Evolutionary conservation across 1,140 invertebrate genomes (phyloP).

Genomic region (Lucilia sericata): DNA sequence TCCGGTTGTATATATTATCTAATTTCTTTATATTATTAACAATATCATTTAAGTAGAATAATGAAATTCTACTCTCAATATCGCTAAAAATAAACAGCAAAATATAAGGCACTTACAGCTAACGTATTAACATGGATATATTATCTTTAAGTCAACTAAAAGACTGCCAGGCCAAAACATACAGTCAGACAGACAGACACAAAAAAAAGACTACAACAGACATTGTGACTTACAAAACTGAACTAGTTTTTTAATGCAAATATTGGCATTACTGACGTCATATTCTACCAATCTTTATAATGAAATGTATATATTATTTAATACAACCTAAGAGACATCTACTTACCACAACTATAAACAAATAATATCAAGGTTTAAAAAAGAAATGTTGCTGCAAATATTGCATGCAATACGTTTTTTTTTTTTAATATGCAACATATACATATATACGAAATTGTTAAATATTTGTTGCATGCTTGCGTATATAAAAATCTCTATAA

Average conservation of each 20-base stretch:
- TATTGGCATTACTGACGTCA: background rate
- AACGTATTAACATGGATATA: background rate
- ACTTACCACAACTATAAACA: background rate
- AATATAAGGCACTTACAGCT: background rate
- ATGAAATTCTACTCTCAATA: background rate
- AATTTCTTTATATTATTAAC: slow-evolving; percentile 16
- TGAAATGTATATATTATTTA: background rate
- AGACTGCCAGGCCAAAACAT: background rate
- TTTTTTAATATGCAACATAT: background rate
- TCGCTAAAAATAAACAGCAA: background rate
- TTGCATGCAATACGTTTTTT: background rate
- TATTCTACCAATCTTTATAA: background rate
- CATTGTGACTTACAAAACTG: background rate
- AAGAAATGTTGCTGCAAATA: background rate
- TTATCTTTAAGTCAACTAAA: background rate
- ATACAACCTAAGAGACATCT: background rate
- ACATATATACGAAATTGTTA: background rate
- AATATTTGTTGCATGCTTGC: slow-evolving; percentile 12
- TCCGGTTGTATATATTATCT: background rate
- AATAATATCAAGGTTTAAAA: background rate
- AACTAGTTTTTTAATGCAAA: background rate
- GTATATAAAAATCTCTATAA: background rate
- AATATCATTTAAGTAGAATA: background rate
- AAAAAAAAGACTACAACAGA: no score
- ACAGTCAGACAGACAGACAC: no score